phyloP scores from a whole-genome alignment of 2,888 invertebrate species.

The Drosophila mercatorum region DNA sequence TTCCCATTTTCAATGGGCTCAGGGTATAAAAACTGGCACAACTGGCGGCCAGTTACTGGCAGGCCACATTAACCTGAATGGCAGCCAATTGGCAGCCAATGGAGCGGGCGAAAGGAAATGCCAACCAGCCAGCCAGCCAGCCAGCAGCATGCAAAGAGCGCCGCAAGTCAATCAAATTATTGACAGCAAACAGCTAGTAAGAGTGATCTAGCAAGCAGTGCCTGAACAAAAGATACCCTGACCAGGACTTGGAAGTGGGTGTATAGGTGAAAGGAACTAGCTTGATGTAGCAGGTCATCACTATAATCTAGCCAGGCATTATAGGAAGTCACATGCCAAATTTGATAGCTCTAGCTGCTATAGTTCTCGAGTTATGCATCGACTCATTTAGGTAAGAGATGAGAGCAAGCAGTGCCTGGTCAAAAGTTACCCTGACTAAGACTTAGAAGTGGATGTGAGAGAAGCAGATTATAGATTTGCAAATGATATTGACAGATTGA shows the following conservation, averaged over 20 bases:
- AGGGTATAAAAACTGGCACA: slow-evolving; percentile 73
- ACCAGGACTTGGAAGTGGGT: background rate
- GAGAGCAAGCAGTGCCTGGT: background rate
- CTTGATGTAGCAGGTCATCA: too few species aligned
- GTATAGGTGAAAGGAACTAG: background rate
- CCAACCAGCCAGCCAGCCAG: slow-evolving; percentile 20
- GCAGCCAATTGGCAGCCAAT: slow-evolving; percentile 64
- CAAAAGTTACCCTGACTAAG: background rate
- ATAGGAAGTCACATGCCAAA: background rate
- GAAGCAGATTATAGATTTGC: too few species aligned
- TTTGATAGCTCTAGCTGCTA: background rate
- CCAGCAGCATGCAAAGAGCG: slow-evolving; percentile 64
- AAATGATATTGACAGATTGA: background rate
- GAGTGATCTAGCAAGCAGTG: slow-evolving; percentile 6
- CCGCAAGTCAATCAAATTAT: slow-evolving; percentile 79
- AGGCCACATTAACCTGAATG: slow-evolving; percentile 75
- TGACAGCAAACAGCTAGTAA: slow-evolving; percentile 49
- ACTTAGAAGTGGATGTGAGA: background rate
- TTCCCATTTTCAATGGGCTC: too few species aligned
- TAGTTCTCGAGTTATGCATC: background rate
- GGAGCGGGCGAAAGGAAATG: slow-evolving; percentile 61
- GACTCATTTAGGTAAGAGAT: too few species aligned
- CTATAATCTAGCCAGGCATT: background rate
- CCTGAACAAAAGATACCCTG: background rate
- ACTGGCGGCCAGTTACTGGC: slow-evolving; percentile 43